A percentile compares a stretch with the other conserved stretches of the same genome.
Evolutionary conservation across 2,888 invertebrate species (phyloP).

Genomic region (Brachyopa scutellaris): DNA sequence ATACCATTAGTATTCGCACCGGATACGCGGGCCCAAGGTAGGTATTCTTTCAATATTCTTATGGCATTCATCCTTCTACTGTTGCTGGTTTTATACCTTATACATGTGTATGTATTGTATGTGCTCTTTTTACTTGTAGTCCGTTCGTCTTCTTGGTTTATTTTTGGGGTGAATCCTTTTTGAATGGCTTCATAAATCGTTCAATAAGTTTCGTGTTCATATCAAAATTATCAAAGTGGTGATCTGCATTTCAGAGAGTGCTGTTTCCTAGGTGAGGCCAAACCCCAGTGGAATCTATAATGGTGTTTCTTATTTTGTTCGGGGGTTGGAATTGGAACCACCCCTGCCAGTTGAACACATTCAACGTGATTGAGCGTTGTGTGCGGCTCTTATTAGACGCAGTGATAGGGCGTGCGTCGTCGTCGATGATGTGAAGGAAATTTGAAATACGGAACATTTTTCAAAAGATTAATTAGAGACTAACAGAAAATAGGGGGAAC

Average conservation of each 20-base stretch:
- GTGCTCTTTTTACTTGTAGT: slow-evolving; percentile 11
- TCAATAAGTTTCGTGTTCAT: slow-evolving; percentile 62
- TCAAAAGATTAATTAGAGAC: slow-evolving; percentile 54
- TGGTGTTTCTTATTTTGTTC: background rate
- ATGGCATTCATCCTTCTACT: slow-evolving; percentile 57
- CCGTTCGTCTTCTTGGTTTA: slow-evolving; percentile 8
- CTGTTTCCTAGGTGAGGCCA: slow-evolving; percentile 1
- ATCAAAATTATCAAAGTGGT: slow-evolving; percentile 47
- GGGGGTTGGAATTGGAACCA: background rate
- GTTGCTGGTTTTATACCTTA: slow-evolving; percentile 55
- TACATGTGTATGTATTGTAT: background rate
- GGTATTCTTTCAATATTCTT: slow-evolving; percentile 66
- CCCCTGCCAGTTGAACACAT: background rate
- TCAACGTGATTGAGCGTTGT: slow-evolving; percentile 15
- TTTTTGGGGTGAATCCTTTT: slow-evolving; percentile 56
- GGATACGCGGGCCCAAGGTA: slow-evolving; percentile 65
- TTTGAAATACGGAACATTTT: slow-evolving; percentile 55
- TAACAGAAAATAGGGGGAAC: slow-evolving; percentile 22
- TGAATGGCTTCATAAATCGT: slow-evolving; percentile 66
- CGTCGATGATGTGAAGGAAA: slow-evolving; percentile 23
- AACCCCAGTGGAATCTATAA: slow-evolving; percentile 31
- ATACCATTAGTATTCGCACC: slow-evolving; percentile 66
- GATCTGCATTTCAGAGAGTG: slow-evolving; percentile 57
- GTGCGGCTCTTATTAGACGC: too few species aligned
- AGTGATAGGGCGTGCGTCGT: slow-evolving; percentile 7